phyloP scores from a whole-genome alignment of 2,113 vertebrate genomes.

The Bubalus kerabau region DNA sequence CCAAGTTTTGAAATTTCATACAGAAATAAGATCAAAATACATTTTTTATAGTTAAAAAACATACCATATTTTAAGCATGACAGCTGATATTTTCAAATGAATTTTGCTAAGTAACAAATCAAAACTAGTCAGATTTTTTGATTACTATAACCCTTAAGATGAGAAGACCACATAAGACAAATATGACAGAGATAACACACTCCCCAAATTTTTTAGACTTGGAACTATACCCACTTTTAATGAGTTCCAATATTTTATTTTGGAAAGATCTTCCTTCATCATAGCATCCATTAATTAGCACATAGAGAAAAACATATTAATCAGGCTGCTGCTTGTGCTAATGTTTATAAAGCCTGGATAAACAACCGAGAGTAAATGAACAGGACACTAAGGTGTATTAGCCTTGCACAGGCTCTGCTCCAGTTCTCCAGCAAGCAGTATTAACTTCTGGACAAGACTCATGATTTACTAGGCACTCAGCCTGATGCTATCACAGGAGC shows the following conservation, averaged over 20 bases:
- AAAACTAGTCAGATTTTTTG: not conserved
- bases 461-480: constrained; percentile 81
- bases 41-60: not conserved
- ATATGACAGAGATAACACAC: not conserved
- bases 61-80: not conserved
- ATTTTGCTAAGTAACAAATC: constrained; percentile 10
- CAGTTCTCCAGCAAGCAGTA: constrained; percentile 80
- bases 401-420: constrained; percentile 73
- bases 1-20: not conserved
- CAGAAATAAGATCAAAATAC: not conserved
- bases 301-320: not conserved
- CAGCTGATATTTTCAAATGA: constrained; percentile 2
- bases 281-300: not conserved
- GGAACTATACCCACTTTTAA: not conserved
- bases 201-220: not conserved
- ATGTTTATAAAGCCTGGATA: not conserved
- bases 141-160: not conserved
- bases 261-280: not conserved
- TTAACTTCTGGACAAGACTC: constrained; percentile 80
- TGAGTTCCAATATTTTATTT: constrained; percentile 6
- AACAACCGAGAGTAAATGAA: constrained; percentile 42
- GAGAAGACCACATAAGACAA: not conserved
- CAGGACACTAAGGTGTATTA: constrained; percentile 44
- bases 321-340: not conserved
- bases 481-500: constrained; percentile 80